phyloP scores from a whole-genome alignment of 1,140 invertebrate species.

The Drosophila setifemur region DNA sequence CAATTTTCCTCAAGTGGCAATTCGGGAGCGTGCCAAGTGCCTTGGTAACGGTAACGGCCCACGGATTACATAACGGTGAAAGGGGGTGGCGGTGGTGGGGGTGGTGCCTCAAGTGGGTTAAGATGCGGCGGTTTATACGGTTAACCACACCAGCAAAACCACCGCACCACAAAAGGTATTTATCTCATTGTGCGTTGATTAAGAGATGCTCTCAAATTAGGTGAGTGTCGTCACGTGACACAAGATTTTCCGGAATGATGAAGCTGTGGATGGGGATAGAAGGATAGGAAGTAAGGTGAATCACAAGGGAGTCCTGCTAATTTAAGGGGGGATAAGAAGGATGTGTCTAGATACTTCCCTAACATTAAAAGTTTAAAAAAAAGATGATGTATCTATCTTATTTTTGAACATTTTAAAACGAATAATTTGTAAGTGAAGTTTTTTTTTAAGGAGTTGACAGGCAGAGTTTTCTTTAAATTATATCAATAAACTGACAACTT shows the following conservation, averaged over 20 bases:
- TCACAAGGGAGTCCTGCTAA: not conserved
- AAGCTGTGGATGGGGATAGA: not conserved
- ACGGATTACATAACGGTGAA: constrained; percentile 28
- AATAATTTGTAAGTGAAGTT: no score
- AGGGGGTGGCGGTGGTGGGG: not conserved
- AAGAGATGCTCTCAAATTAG: constrained; percentile 68
- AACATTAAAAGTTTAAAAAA: not conserved
- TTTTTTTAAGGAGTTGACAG: no score
- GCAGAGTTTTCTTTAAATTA: no score
- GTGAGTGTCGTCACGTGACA: constrained; percentile 59
- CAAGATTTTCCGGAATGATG: constrained; percentile 15
- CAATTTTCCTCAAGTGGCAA: constrained; percentile 74
- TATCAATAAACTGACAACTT: no score
- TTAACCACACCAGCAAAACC: no score
- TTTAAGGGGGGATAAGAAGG: not conserved
- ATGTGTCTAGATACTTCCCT: not conserved
- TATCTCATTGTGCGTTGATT: constrained; percentile 68
- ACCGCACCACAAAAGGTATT: constrained; percentile 69
- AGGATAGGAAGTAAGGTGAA: not conserved
- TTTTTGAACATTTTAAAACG: no score
- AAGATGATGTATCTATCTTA: no score
- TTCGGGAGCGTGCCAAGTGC: constrained; percentile 77
- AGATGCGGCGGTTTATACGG: constrained; percentile 8
- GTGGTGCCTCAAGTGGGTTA: not conserved
- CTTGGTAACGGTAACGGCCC: constrained; percentile 58